Base-by-base conservation (phyloP, 2,888 invertebrate species). In the Caenorhabditis macrosperma region DNA sequence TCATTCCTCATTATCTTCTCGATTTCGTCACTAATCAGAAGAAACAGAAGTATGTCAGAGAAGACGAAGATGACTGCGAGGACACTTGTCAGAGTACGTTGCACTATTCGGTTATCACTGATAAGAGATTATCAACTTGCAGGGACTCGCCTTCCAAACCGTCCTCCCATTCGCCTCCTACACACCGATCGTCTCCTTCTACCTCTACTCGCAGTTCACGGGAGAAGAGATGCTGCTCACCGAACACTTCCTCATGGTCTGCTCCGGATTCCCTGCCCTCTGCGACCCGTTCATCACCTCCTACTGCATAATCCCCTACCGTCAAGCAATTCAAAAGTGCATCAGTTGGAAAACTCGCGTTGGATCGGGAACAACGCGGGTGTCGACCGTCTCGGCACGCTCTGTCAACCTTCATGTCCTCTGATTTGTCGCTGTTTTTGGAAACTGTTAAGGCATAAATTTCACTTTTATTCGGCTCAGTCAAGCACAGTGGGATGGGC, bases 231-330 rank as follows among this genome's bases (percentile, higher is more conserved):
- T 78, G 50, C n/a, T 78, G 2, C 38, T 78, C 15, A 63, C 64
- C 5, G 79, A 79, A 30, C 79, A 79, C 54, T 64, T 74, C 52
- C 54, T 59, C 9, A 79, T 74, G 74, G 6, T 74, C 12, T 64
- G 63, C 24, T 68, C 74, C 2, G 67, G 79, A 22, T 79, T 79
- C 44, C 79, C 79, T 10, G 67, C 79, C 10, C 35, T 79, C 17
- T 63, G 68, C 30, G 79, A 79, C 52, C 79, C 79, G 35, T 74
- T 79, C 24, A 79, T 79, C 17, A 59, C 79, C 0, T 67, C 68
- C 20, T 74, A 79, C 35, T 79, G 63, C 52, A 64, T 79, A 6
- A 54, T 79, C 35, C 79, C 79, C 2, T 79, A 74, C 54, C 67
- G 79, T 6, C 61, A 79, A 48, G 60, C 79, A 2, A 64, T 74